Base-by-base conservation (phyloP, 2,888 invertebrate species). In the Erannis defoliaria region DNA sequence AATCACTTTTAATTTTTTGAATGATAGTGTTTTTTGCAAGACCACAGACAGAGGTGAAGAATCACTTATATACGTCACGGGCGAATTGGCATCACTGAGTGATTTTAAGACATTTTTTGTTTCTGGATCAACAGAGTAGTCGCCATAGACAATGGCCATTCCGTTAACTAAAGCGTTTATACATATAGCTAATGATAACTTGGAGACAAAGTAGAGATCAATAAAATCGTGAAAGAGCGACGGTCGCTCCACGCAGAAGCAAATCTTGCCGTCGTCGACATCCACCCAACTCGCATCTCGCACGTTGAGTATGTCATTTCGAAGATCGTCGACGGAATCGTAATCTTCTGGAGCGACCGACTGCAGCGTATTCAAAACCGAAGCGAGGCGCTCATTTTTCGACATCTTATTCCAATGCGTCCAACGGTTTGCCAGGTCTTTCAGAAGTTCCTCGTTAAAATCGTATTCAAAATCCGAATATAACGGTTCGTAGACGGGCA, bases 1-100 rank as follows among this genome's bases (percentile, higher is more conserved):
- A 6, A 62, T 35, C 3, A 62, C 62, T 62, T 57, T 62, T 10
- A 57, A 12, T 19, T 35, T 57, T 5, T 48, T 57, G 12, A 5
- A 5, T 14, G 42, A 29, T 19, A 35, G 14, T 14, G 12, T 21
- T 23, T 37, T 40, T 9, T 6, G 8, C 0, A 31, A 9, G 1
- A 0, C 21, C 18, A 1, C 9, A 4, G n/a, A n/a, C n/a, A 2
- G 0, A 29, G n/a, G 37, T 10, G 4, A 5, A 3, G 8, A 8
- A 10, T 8, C 9, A 16, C 9, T 14, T 6, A 0, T 2, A 26
- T n/a, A 12, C 8, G 21, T 6, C 5, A 54, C 9, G 6, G 62
- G 62, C 5, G 35, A 42, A 21, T 48, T 53, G 4, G 23, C 37
- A 18, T 26, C 5, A 10, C 35, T 14, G 8, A 62, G 42, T 26